Base-by-base conservation (phyloP, 2,113 vertebrate genomes). In the Rhinopomastus cyanomelas region DNA sequence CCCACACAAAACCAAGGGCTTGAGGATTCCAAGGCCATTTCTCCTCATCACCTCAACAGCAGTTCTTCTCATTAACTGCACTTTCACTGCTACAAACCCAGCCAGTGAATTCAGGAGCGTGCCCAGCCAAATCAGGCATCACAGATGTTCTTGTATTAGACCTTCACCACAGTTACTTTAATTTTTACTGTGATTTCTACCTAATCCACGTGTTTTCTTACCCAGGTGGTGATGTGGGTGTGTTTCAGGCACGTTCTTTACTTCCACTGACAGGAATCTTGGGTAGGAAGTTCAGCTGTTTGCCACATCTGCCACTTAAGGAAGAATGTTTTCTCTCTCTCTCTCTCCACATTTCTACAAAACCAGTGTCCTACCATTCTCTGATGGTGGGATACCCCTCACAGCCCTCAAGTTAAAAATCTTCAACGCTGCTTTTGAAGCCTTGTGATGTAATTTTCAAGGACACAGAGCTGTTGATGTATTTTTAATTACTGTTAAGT, bases 401-500 rank as follows among this genome's bases (percentile, higher is more conserved):
- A 57, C 5, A 81, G 37, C 6, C 69, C 61, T 65, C 21, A 34
- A 69, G 34, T 66, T 75, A 74, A 84, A 42, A 61, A 60, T 37
- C 39, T 81, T 90, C 57, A 75, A 79, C 26, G 36, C 16, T 86
- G 86, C 65, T 90, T 95, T 80, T 91, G 59, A 93, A 95, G 56
- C 34, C 15, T 44, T 73, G 29, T 84, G 48, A 76, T 93, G 61
- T 4, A 59, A 61, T 81, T 88, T 88, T 76, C 55, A 90, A 56
- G 66, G 78, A 85, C n/a, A 52, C 62, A 60, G 18, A 79, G 81
- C 36, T 79, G 56, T 44, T 68, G 36, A 76, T 62, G 16, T 16
- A 88, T 75, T 89, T 87, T 82, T 91, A 93, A 88, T 90, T 84
- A 85, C 42, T 88, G 55, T 53, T 59, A 81, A 92, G 55, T 79